Evolutionary conservation across 2,113 vertebrate species (phyloP).

Genomic region (Onychorhynchus coronatus): DNA sequence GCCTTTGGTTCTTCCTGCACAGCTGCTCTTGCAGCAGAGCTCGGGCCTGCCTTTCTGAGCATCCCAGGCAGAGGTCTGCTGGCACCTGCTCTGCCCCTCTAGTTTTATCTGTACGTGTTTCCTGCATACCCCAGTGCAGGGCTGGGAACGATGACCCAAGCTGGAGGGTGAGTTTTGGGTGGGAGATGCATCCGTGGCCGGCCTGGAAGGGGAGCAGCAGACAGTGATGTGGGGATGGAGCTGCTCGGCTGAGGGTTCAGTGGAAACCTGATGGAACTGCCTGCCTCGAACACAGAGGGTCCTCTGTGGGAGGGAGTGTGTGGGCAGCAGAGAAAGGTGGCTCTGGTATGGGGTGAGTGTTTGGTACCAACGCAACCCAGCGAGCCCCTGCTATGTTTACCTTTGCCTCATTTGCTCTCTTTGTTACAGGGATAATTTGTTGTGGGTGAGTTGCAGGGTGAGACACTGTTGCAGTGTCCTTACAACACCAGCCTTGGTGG

Average conservation of each 20-base stretch:
- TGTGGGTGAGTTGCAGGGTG: neutral
- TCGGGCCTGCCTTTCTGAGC: fast-evolving
- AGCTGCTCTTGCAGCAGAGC: neutral
- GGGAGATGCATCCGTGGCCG: fast-evolving
- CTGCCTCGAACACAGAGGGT: fast-evolving
- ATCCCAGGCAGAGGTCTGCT: neutral
- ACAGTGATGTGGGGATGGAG: fast-evolving
- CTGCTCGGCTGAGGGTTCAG: fast-evolving
- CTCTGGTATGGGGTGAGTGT: too few relatives aligned
- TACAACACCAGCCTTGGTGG: fast-evolving
- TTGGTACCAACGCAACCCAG: neutral
- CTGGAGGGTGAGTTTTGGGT: neutral
- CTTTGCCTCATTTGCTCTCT: neutral
- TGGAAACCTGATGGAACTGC: fast-evolving
- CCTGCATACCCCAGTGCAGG: fast-evolving
- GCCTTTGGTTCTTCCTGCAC: neutral
- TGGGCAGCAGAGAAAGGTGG: neutral
- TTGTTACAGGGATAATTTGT: neutral
- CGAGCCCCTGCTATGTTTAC: fast-evolving
- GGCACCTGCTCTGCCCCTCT: fast-evolving
- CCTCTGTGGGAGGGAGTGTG: fast-evolving
- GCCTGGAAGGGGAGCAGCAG: neutral
- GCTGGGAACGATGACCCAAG: fast-evolving
- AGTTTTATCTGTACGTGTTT: fast-evolving
- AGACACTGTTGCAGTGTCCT: neutral